Base-by-base conservation (phyloP, 2,797 vertebrate species). In the Thripadectes ignobilis region DNA sequence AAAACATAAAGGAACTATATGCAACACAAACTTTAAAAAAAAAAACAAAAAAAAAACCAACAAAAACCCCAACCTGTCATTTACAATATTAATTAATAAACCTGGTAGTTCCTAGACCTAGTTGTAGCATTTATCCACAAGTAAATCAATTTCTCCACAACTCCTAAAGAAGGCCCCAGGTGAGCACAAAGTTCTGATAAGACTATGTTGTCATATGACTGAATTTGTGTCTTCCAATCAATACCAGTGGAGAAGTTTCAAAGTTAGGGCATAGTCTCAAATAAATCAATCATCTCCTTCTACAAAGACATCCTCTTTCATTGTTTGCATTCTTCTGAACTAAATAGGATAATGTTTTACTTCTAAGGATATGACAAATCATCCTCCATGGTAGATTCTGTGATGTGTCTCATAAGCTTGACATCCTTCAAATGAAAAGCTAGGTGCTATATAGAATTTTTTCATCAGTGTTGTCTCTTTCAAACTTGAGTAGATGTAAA, bases 11-110 rank as follows among this genome's bases (percentile, higher is more conserved):
- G 1, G n/a, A 80, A 36, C 1, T 20, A 46, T 38, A 58, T n/a
- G 5, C 2, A 71, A 41, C 2, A 6, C 26, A 32, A 68, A 9
- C 1, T 0, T 16, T 26, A 20, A 17, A 12, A 8, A 14, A 15
- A 29, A 51, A n/a, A n/a, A n/a, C n/a, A n/a, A n/a, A n/a, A n/a
- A n/a, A n/a, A n/a, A n/a, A n/a, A n/a, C n/a, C n/a, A n/a, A n/a
- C 9, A 23, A 10, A 32, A 41, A 52, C 32, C 10, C 11, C 4
- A 29, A 3, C 3, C 12, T 85, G 43, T 63, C 3, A 19, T 63
- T 81, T 23, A 58, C 1, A 1, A 4, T 49, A 27, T 58, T 54
- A 61, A 48, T 74, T 80, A 58, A 69, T 24, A 52, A 83, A 34
- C 2, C 12, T 77, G 1, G 0, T 34, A 46, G 17, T 34, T 75